These are phyloP conservation scores for Rhyacophila evoluta DNA, from an alignment of 2,888 invertebrate genomes.

Conservation along the genomic window DNA sequence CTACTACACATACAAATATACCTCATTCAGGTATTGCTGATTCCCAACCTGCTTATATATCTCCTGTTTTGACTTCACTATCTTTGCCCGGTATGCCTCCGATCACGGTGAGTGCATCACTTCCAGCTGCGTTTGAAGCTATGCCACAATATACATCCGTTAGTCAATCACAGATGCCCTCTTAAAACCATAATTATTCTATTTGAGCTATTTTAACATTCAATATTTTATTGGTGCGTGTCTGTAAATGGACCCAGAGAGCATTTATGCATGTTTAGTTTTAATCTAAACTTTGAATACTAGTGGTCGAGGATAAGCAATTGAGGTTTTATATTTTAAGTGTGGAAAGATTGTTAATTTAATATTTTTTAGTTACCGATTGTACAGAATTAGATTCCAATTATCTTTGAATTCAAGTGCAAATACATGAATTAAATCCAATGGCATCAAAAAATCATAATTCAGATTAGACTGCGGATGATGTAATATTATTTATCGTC, in stretches of 20 bases:
- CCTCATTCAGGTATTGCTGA: conserved; percentile 54
- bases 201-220: conserved; percentile 5
- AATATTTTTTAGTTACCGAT: conserved; percentile 10
- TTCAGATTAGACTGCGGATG: too few relatives aligned
- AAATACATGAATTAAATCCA: conserved; percentile 23
- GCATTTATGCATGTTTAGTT: not conserved
- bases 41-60: conserved; percentile 60
- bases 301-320: not conserved
- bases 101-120: conserved; percentile 80
- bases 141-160: conserved; percentile 57
- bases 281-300: not conserved
- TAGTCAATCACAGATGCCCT: conserved; percentile 48
- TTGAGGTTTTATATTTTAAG: conserved; percentile 26
- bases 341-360: conserved; percentile 1
- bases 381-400: conserved; percentile 26
- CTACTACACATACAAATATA: conserved; percentile 6
- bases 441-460: too few relatives aligned
- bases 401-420: conserved; percentile 20
- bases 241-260: not conserved
- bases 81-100: conserved; percentile 84
- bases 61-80: conserved; percentile 76
- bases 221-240: not conserved
- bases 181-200: conserved; percentile 34
- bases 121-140: conserved; percentile 74
- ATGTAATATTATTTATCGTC: too few relatives aligned